Base-by-base conservation (phyloP, 2,113 vertebrate species). In the Petaurus breviceps region DNA sequence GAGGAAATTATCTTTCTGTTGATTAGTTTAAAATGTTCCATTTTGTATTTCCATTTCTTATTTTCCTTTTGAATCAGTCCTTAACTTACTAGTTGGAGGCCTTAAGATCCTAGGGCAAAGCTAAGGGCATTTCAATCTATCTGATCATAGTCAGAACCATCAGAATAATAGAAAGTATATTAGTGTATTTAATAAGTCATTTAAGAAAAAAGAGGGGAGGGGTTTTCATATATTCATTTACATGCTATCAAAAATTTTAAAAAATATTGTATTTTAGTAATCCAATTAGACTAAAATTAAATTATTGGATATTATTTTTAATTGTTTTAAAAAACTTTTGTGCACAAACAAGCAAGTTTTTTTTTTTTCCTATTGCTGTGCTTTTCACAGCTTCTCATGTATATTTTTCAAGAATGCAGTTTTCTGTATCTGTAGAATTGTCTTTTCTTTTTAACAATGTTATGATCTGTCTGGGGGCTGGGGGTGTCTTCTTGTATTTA, bases 1-100 rank as follows among this genome's bases (percentile, higher is more conserved):
- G 92, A 97, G 95, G 94, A 97, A 98, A 98, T 98, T 97, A 97
- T 97, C 97, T 96, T 98, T 98, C 96, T 97, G 89, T 94, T 98
- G 98, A 99, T 99, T 98, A 98, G 97, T 96, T 98, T 97, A 97
- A 98, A 98, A 98, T 98, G 96, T 98, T 98, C 95, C 98, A 98
- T 98, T 98, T 97, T 98, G 97, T 98, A 96, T 98, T 98, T 98
- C 97, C 97, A 91, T 95, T 98, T 98, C 97, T 98, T 98, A 97
- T 98, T 98, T 99, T 98, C 93, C 94, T 93, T 97, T 98, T 96
- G 97, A 98, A 98, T 98, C 98, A 97, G 97, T 96, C 98, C 98
- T 98, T 98, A 98, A 98, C 98, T 97, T 97, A 98, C 96, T 98
- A 98, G 98, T 98, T 99, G 91, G 98, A 98, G 98, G 97, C 98